Evolutionary conservation across 1,140 invertebrate genomes (phyloP), one percentile per base, ranked within the genome.

Genomic region (Globodera rostochiensis): DNA sequence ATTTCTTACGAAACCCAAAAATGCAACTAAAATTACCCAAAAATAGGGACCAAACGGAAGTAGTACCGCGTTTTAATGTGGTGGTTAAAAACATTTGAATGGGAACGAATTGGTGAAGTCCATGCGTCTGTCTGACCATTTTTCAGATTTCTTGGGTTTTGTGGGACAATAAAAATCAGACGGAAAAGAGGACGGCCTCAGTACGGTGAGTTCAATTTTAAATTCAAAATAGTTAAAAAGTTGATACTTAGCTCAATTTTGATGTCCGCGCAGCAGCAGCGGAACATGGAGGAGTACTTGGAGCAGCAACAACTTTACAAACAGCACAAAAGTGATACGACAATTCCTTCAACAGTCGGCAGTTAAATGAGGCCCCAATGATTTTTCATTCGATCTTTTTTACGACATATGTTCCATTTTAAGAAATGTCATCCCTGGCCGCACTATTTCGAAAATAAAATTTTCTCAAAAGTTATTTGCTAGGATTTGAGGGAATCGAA

Each of bases 281-380:
- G n/a, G 66, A 76, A 76, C 46, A 46, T 76, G 50, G 74, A 57
- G 45, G 74, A 76, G 7, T 76, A 76, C 21, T 64, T 76, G 74
- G 74, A 76, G 66, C 74, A 76, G 46, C 57, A 76, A 47, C 19
- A 57, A 21, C 57, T 46, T 46, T 76, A 64, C 46, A 49, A 76
- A 13, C 25, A 76, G 6, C 53, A 76, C 36, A 76, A 76, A 76
- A 76, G 36, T 19, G 45, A 9, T 3, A 49, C 50, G 47, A 47
- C 21, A 8, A 57, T 73, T 36, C 36, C 15, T 60, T 19, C 57
- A 19, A 60, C 11, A 60, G 19, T 6, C 19, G 1, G 2, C 57
- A 19, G 57, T 19, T 15, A 64, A 64, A 64, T 64, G 13, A 64
- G 19, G 19, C 53, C 4, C 8, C 15, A 11, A 11, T 53, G 53